These are phyloP conservation scores for Sander vitreus DNA, from an alignment of 2,113 vertebrate species.

Conservation along the genomic window DNA sequence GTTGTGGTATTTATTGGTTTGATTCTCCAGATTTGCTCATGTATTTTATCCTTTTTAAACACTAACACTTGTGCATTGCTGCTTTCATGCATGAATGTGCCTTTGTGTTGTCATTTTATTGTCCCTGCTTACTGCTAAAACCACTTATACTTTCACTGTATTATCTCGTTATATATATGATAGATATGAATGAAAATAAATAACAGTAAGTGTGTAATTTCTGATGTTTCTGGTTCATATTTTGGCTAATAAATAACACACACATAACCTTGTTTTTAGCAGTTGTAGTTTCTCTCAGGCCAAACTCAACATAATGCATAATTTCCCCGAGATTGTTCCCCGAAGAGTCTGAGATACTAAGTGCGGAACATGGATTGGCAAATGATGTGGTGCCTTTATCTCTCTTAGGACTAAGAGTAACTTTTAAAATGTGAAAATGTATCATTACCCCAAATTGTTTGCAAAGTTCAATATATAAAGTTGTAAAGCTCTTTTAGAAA, in stretches of 20 bases:
- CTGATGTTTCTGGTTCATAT: background rate
- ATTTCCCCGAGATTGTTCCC: background rate
- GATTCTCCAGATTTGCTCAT: slow-evolving; percentile 69
- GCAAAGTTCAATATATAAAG: background rate
- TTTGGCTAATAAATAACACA: too few relatives aligned
- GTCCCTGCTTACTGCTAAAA: background rate
- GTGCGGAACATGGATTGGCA: background rate
- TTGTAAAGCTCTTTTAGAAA: background rate
- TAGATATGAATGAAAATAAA: background rate
- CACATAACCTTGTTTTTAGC: background rate
- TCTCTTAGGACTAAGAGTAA: background rate
- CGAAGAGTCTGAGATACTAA: background rate
- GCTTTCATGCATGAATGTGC: background rate
- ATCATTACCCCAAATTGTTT: background rate
- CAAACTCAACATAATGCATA: background rate
- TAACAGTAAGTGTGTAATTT: background rate
- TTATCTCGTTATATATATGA: background rate
- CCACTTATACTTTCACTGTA: background rate
- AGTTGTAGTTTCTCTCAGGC: background rate
- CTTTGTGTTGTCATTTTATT: slow-evolving; percentile 20
- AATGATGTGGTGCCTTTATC: background rate
- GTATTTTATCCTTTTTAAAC: slow-evolving; percentile 44
- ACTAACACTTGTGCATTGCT: background rate
- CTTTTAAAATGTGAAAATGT: slow-evolving; percentile 6
- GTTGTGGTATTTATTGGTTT: slow-evolving; percentile 84